Evolutionary conservation across 92 coral and sea anemone species (phyloP).

Genomic region (Epizoanthus illoricatus): DNA sequence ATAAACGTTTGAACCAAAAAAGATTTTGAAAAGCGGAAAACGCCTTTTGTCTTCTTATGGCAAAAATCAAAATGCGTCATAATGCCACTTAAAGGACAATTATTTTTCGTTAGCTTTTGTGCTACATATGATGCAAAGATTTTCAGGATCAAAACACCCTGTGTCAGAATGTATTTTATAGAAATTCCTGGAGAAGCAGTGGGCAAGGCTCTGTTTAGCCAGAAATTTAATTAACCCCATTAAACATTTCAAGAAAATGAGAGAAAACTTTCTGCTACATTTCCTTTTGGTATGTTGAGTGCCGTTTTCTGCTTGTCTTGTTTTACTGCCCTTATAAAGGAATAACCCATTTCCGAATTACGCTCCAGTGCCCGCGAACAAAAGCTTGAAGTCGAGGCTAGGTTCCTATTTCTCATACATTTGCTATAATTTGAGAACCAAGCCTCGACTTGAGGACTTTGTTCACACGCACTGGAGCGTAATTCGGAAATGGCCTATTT

Average conservation of each 20-base stretch:
- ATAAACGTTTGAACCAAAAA: not conserved
- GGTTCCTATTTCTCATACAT: no score
- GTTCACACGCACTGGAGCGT: no score
- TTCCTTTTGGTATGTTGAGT: no score
- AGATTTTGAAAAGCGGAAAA: conserved; percentile 1
- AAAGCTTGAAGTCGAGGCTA: no score
- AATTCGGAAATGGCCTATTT: not conserved
- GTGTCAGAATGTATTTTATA: not conserved
- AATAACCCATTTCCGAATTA: not conserved
- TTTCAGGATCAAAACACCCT: not conserved
- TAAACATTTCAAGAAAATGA: not conserved
- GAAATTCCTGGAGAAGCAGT: not conserved
- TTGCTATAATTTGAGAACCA: no score
- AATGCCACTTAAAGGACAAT: not conserved
- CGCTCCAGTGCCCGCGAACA: no score
- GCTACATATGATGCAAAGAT: not conserved
- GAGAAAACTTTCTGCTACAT: no score
- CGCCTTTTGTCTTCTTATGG: not conserved
- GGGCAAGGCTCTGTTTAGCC: conserved; percentile 6
- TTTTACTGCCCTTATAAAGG: conserved; percentile 10
- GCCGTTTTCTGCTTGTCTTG: conserved; percentile 17
- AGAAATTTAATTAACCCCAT: not conserved
- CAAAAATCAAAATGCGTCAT: not conserved
- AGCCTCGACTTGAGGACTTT: no score
- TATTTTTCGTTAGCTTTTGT: conserved; percentile 7